Conservation (phyloP, 2,888 invertebrate genomes). For the Lumbricus terrestris region DNA sequence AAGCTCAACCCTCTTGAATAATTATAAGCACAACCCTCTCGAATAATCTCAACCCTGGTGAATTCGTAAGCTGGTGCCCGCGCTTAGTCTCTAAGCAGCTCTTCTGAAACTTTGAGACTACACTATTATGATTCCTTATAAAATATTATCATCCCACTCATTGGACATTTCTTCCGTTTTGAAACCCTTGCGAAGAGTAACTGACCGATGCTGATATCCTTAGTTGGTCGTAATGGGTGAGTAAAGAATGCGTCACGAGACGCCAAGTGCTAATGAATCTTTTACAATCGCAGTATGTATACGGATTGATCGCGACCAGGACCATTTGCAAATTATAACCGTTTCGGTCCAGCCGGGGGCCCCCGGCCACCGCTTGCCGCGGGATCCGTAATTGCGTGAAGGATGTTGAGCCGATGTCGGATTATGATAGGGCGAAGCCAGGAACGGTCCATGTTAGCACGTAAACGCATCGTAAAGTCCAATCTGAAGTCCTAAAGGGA, state of each 20-base stretch:
- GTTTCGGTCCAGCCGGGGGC: not conserved
- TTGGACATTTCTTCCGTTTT: not conserved
- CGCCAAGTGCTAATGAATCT: not conserved
- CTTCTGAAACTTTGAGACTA: too few relatives aligned
- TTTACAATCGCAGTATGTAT: not conserved
- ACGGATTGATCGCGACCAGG: not conserved
- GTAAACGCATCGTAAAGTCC: not conserved
- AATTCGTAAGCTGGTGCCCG: too few relatives aligned
- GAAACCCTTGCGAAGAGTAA: not conserved
- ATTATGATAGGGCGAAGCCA: not conserved
- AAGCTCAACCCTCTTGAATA: too few relatives aligned
- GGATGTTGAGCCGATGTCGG: not conserved
- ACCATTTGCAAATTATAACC: not conserved
- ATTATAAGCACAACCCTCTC: too few relatives aligned
- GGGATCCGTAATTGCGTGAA: not conserved
- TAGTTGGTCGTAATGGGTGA: not conserved
- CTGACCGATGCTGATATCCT: not conserved
- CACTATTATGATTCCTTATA: not conserved
- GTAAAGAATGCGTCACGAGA: not conserved
- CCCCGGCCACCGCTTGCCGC: not conserved
- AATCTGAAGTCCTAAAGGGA: not conserved
- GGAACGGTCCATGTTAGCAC: not conserved
- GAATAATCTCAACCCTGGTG: too few relatives aligned
- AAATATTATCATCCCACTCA: too few relatives aligned
- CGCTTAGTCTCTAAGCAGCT: too few relatives aligned